These are phyloP conservation scores for Strigops habroptila DNA, from an alignment of 2,113 vertebrate genomes.

Conservation along the genomic window DNA sequence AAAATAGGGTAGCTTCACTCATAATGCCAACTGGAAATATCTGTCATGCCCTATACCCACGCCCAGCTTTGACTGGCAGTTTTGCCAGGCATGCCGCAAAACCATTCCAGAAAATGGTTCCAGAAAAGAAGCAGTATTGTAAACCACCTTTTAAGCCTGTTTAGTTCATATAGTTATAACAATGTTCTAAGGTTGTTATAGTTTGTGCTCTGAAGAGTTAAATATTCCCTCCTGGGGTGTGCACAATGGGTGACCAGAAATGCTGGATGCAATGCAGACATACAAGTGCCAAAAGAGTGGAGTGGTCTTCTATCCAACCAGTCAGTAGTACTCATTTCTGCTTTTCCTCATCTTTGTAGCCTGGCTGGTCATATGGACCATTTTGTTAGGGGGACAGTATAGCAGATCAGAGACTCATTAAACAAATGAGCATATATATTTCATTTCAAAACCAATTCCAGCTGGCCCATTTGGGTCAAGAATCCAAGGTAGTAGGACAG, in stretches of 20 bases:
- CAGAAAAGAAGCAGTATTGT: not conserved
- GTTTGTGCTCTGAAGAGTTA: not conserved
- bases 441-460: not conserved
- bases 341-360: not conserved
- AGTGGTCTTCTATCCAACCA: not conserved
- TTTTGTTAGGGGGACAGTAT: not conserved
- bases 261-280: not conserved
- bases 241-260: not conserved
- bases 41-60: not conserved
- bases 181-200: rapidly evolving
- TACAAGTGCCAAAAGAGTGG: not conserved
- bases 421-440: not conserved
- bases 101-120: not conserved
- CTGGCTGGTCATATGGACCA: not conserved
- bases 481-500: not conserved
- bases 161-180: not conserved
- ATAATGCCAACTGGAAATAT: not conserved
- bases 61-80: not conserved
- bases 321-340: not conserved
- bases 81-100: not conserved
- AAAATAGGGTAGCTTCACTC: not conserved
- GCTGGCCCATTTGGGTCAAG: not conserved
- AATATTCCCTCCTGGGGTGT: not conserved
- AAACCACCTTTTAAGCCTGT: not conserved
- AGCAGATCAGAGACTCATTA: not conserved